phyloP scores from a whole-genome alignment of 2,113 vertebrate genomes.

The Trogon surrucura region DNA sequence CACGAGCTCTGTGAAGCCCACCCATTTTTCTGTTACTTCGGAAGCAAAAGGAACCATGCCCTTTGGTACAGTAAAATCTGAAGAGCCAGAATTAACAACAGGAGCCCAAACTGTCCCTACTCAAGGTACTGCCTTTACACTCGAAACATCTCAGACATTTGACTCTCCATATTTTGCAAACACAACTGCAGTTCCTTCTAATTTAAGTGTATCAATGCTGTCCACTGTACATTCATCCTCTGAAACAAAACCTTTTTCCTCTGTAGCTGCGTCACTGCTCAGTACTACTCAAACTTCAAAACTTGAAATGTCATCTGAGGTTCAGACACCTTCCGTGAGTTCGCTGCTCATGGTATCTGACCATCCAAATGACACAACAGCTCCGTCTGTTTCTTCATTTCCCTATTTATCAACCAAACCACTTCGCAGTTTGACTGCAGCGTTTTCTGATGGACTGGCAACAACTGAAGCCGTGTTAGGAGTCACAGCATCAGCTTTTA shows the following conservation, averaged over 20 bases:
- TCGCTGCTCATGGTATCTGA: neutral
- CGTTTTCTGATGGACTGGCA: slow-evolving; percentile 16
- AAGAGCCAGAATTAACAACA: neutral
- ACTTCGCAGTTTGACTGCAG: slow-evolving; percentile 1
- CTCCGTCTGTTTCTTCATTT: neutral
- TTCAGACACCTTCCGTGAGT: neutral
- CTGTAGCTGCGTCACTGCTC: neutral
- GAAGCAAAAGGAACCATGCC: neutral
- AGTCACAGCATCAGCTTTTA: neutral
- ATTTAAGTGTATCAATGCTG: neutral
- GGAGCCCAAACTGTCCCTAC: neutral
- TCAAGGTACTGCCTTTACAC: neutral
- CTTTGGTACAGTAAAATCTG: neutral
- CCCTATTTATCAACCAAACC: slow-evolving; percentile 6
- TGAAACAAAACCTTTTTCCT: neutral
- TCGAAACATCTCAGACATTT: neutral
- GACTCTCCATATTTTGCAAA: neutral
- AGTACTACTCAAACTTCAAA: neutral
- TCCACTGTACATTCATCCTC: neutral
- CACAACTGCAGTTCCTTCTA: neutral
- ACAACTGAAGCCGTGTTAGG: neutral
- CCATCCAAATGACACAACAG: slow-evolving; percentile 34
- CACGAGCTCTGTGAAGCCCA: neutral
- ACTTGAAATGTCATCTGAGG: neutral
- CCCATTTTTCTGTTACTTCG: neutral